Evolutionary conservation across 2,113 vertebrate genomes (phyloP).

Genomic region (Paralichthys olivaceus): DNA sequence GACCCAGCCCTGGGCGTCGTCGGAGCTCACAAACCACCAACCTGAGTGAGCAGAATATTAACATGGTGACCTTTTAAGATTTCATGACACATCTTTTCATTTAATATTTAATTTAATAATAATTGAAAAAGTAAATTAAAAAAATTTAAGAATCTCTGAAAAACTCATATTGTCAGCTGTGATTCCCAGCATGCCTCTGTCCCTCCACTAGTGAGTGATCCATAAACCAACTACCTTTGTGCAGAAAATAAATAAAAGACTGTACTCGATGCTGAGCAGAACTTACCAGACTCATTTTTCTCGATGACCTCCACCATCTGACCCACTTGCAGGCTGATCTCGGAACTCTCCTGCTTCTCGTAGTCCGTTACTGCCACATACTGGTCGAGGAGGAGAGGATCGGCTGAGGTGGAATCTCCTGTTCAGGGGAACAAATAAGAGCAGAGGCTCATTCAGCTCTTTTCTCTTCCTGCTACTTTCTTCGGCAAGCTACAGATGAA

Average conservation of each 20-base stretch:
- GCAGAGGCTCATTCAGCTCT: slow-evolving; percentile 10
- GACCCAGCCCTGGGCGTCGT: slow-evolving; percentile 98
- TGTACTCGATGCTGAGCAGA: neutral
- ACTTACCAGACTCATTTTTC: slow-evolving; percentile 96
- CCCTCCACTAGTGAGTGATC: neutral
- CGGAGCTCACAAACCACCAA: slow-evolving; percentile 98
- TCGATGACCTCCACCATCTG: slow-evolving; percentile 99
- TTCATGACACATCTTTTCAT: too few relatives aligned
- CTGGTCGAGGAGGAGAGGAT: slow-evolving; percentile 94
- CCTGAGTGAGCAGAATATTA: slow-evolving; percentile 77
- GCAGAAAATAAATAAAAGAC: neutral
- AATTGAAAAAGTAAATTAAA: too few relatives aligned
- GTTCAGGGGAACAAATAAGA: slow-evolving; percentile 3
- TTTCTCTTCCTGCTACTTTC: neutral
- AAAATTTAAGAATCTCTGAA: too few relatives aligned
- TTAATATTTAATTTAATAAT: too few relatives aligned
- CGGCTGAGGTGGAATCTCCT: slow-evolving; percentile 87
- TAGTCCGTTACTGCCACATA: slow-evolving; percentile 96
- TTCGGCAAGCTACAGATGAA: neutral
- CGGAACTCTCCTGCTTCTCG: slow-evolving; percentile 98
- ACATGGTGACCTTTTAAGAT: neutral
- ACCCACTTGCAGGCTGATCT: slow-evolving; percentile 95
- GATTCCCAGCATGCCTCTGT: neutral
- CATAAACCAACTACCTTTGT: neutral
- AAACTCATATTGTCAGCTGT: too few relatives aligned